These are phyloP conservation scores for Aphrophora alni DNA, from an alignment of 2,888 invertebrate species.

Conservation along the genomic window DNA sequence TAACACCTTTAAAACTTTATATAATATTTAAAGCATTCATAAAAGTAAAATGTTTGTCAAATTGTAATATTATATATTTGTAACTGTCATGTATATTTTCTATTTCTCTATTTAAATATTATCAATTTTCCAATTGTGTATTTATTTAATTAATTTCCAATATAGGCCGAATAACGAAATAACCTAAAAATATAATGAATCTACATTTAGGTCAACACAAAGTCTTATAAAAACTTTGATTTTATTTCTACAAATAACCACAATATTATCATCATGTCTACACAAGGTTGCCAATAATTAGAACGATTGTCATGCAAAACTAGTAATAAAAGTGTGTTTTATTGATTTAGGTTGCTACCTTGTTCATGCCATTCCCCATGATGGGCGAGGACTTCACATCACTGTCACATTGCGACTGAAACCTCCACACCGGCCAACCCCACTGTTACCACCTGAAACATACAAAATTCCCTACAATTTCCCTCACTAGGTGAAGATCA, in stretches of 20 bases:
- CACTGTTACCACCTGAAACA: not conserved
- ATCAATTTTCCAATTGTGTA: too few relatives aligned
- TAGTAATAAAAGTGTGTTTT: not conserved
- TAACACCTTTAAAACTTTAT: too few relatives aligned
- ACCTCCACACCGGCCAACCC: not conserved
- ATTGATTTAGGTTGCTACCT: not conserved
- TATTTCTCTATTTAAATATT: too few relatives aligned
- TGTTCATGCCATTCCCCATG: constrained; percentile 9
- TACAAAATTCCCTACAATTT: not conserved
- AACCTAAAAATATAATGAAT: not conserved
- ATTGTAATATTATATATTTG: too few relatives aligned
- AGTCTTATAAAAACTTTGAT: not conserved
- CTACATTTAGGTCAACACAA: too few relatives aligned
- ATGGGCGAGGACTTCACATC: not conserved
- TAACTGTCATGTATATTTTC: too few relatives aligned
- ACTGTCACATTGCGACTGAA: constrained; percentile 9
- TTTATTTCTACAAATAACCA: not conserved
- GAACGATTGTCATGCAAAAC: not conserved
- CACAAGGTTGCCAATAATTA: not conserved
- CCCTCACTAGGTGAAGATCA: not conserved
- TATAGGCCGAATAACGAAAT: not conserved
- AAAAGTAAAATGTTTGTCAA: too few relatives aligned
- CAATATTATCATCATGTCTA: not conserved
- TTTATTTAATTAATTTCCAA: too few relatives aligned
- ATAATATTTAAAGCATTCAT: too few relatives aligned